Evolutionary conservation across 2,888 invertebrate genomes (phyloP).

Genomic region (Drosophila niveifrons): DNA sequence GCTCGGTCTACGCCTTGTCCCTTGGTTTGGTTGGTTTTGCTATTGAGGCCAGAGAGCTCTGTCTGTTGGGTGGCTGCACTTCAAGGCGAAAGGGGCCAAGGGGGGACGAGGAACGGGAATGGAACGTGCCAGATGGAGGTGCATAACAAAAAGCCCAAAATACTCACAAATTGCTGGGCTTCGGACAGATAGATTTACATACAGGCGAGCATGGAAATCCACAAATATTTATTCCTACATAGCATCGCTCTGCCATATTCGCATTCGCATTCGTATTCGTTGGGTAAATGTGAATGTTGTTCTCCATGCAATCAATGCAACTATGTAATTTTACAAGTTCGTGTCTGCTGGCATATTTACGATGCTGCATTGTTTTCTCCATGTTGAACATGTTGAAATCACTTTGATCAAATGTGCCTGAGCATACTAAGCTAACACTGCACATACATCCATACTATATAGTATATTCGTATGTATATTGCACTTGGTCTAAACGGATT

Average conservation of each 20-base stretch:
- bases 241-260: constrained; percentile 1
- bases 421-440: not conserved
- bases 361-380: constrained; percentile 31
- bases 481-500: constrained; percentile 11
- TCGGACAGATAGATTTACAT: constrained; percentile 28
- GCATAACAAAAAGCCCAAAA: constrained; percentile 64
- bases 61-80: not conserved
- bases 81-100: not conserved
- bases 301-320: constrained; percentile 39
- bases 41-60: constrained; percentile 38
- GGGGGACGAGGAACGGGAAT: not conserved
- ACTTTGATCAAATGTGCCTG: constrained; percentile 20
- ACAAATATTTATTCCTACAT: constrained; percentile 11
- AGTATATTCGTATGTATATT: not conserved
- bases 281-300: constrained; percentile 25
- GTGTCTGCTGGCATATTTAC: constrained; percentile 60
- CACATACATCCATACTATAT: not conserved
- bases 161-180: constrained; percentile 69
- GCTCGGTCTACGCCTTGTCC: constrained; percentile 4
- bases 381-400: constrained; percentile 35
- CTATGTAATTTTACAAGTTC: constrained; percentile 59
- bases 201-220: constrained; percentile 9
- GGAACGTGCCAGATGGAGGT: constrained; percentile 22
- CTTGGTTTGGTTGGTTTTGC: constrained; percentile 29
- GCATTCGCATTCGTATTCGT: constrained; percentile 9